Conservation (phyloP, 2,888 invertebrate genomes). For the Unio delphinus region DNA sequence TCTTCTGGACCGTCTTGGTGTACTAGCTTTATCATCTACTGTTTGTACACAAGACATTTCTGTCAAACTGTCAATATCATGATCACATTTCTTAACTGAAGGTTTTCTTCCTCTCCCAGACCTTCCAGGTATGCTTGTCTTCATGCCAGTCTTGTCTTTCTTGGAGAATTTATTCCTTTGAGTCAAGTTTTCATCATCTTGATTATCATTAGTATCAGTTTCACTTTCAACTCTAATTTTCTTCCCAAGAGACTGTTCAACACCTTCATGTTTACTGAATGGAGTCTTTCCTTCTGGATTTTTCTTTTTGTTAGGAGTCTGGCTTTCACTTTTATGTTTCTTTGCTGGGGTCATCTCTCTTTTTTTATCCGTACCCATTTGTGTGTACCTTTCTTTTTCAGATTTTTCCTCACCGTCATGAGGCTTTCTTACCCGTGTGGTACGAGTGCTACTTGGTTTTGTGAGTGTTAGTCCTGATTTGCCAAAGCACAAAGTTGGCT, state of each 20-base stretch:
- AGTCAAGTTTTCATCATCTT: too few relatives aligned
- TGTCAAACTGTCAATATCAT: too few relatives aligned
- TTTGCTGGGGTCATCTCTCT: background rate
- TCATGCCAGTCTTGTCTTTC: too few relatives aligned
- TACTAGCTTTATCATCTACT: too few relatives aligned
- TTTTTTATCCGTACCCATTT: background rate
- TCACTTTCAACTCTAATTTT: slow-evolving; percentile 12
- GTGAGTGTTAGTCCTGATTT: slow-evolving; percentile 30
- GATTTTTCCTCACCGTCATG: background rate
- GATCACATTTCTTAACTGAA: too few relatives aligned
- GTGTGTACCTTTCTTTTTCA: background rate
- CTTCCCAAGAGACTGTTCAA: background rate
- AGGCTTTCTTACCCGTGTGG: background rate
- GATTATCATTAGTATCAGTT: slow-evolving; percentile 11
- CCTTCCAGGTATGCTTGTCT: too few relatives aligned
- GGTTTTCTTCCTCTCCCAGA: too few relatives aligned
- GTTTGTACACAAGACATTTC: too few relatives aligned
- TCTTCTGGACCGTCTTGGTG: slow-evolving; percentile 8
- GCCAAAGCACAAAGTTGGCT: slow-evolving; percentile 42
- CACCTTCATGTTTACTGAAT: background rate
- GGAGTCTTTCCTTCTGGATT: slow-evolving; percentile 1
- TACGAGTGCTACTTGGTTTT: slow-evolving; percentile 13
- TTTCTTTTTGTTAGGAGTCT: slow-evolving; percentile 1
- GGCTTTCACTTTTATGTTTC: background rate
- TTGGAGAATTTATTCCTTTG: too few relatives aligned